Percentiles rank a stretch among this genome's conserved stretches.
Conservation (phyloP, 2,888 invertebrate genomes). For the Clepsis dumicolana region DNA sequence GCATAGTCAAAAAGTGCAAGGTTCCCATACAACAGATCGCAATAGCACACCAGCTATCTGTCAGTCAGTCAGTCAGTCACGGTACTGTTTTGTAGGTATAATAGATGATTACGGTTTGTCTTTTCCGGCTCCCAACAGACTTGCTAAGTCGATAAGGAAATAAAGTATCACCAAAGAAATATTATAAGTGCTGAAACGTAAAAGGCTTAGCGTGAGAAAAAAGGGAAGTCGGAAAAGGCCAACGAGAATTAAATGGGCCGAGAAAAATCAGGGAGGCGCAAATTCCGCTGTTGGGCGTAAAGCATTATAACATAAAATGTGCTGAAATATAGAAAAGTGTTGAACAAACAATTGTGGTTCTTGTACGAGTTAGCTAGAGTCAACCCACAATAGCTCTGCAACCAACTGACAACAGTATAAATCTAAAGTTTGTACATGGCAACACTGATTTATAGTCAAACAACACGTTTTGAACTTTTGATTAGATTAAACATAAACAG, state of each 20-base stretch:
- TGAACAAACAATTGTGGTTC: background rate
- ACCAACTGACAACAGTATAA: no score
- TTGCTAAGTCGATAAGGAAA: slow-evolving; percentile 1
- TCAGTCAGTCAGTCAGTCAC: no score
- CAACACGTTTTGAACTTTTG: no score
- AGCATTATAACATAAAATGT: slow-evolving; percentile 1
- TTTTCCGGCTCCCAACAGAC: no score
- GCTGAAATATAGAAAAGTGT: background rate
- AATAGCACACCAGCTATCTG: no score
- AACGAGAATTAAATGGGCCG: slow-evolving; percentile 27
- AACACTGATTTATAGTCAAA: no score
- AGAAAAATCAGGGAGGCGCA: slow-evolving; percentile 15
- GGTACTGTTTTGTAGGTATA: no score
- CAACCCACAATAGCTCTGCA: no score
- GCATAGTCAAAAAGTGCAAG: no score
- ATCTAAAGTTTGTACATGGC: no score
- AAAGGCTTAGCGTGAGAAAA: slow-evolving; percentile 21
- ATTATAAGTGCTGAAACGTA: slow-evolving; percentile 4
- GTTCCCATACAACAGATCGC: no score
- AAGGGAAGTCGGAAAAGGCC: slow-evolving; percentile 18
- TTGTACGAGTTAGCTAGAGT: background rate
- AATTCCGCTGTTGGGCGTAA: slow-evolving; percentile 11
- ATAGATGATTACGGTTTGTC: background rate
- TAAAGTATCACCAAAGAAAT: slow-evolving; percentile 16
- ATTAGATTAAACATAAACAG: no score